These are phyloP conservation scores for Phymastichus coffea DNA, from an alignment of 1,140 invertebrate species.

Conservation along the genomic window DNA sequence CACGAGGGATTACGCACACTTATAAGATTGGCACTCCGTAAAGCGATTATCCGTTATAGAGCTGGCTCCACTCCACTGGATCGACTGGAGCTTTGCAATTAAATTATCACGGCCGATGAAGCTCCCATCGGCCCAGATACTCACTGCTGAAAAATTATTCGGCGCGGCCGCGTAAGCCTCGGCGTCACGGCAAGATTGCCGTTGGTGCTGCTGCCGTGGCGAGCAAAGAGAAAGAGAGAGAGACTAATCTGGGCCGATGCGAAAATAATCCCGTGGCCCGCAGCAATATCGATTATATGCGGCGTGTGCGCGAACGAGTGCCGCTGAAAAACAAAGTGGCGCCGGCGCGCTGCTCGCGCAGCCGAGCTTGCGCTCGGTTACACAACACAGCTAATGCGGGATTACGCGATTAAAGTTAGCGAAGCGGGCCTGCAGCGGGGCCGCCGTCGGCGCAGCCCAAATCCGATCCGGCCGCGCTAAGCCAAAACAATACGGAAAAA, in stretches of 20 bases:
- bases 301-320: too few relatives aligned
- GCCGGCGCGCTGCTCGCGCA: too few relatives aligned
- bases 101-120: slow-evolving; percentile 15
- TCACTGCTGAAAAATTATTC: slow-evolving; percentile 2
- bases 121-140: not conserved
- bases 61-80: too few relatives aligned
- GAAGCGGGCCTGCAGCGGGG: not conserved
- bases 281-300: slow-evolving; percentile 4
- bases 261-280: slow-evolving; percentile 9
- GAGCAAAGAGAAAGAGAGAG: not conserved
- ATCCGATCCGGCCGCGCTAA: not conserved
- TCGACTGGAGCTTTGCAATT: slow-evolving; percentile 4
- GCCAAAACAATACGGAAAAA: slow-evolving; percentile 41
- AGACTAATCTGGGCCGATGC: slow-evolving; percentile 12
- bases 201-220: not conserved
- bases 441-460: not conserved
- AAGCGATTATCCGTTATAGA: too few relatives aligned
- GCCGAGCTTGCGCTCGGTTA: not conserved
- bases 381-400: slow-evolving; percentile 4
- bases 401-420: slow-evolving; percentile 16
- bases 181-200: slow-evolving; percentile 2
- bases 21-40: slow-evolving; percentile 3
- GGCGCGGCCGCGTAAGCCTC: too few relatives aligned
- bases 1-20: slow-evolving; percentile 15
- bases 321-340: slow-evolving; percentile 18